Evolutionary conservation across 2,888 invertebrate genomes (phyloP), one percentile per base, ranked within the genome.

Genomic region (Drosophila neotestacea): DNA sequence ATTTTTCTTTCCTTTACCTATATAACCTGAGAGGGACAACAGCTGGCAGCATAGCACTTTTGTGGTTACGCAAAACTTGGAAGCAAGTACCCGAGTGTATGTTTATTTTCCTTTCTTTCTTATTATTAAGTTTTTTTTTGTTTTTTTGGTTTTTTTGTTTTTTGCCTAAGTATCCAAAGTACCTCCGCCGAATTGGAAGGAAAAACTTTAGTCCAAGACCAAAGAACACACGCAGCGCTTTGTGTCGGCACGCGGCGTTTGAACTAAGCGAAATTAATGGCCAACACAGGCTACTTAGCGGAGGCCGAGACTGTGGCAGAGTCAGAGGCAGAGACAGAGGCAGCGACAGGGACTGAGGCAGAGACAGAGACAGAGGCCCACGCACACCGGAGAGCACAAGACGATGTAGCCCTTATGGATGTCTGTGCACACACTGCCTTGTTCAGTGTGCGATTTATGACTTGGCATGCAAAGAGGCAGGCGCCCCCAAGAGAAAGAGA

Each of bases 261-360:
- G 89, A 86, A 88, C 88, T 79, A 77, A 77, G 83, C 83, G 69
- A 85, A 89, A 86, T 86, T 86, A 86, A 86, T 86, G 85, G 89
- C 87, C 87, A 88, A 90, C 82, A 87, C 79, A 82, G 88, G 80
- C 90, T 88, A 88, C 85, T 88, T 88, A 88, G 83, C 74, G 80
- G 16, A 6, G 60, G 59, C 47, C 39, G 36, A 22, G 22, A 22
- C 22, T 22, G 22, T 1, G 22, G 22, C 22, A 22, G 22, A 22
- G 22, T 3, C 22, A 3, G 22, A 22, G 22, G 2, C 22, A 22
- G 22, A 1, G 22, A 22, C 22, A 22, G 22, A 22, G 22, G 22
- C 22, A 22, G 22, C 22, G 22, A 22, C 22, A 22, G 22, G 22
- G 22, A 22, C 22, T 22, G n/a, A 16, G 16, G 16, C 16, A 16